Evolutionary conservation across 2,888 invertebrate species (phyloP).

Genomic region (Drymonia ruficornis): DNA sequence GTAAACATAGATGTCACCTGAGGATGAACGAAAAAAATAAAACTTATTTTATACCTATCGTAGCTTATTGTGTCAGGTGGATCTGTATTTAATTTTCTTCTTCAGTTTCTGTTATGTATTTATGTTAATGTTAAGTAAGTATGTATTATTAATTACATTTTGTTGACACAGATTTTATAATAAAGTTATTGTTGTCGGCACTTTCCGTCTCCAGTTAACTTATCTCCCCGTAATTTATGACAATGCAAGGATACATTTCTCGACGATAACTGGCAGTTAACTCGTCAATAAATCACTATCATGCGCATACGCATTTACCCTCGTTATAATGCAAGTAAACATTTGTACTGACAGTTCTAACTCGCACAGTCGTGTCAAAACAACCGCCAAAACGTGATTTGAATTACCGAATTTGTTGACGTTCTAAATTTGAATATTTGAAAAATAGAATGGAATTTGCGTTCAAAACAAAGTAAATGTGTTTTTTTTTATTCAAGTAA

Average conservation of each 20-base stretch:
- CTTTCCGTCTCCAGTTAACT: neutral
- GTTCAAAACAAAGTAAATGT: constrained; percentile 2
- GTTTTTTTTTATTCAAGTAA: constrained; percentile 9
- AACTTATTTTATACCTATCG: too few relatives aligned
- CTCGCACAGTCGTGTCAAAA: constrained; percentile 8
- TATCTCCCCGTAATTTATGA: neutral
- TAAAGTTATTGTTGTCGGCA: neutral
- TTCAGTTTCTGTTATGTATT: too few relatives aligned
- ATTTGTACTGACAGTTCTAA: constrained; percentile 1
- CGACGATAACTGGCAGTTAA: constrained; percentile 10
- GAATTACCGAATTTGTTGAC: constrained; percentile 8
- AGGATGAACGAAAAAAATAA: too few relatives aligned
- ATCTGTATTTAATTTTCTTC: too few relatives aligned
- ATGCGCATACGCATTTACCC: constrained; percentile 28
- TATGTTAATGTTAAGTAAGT: too few relatives aligned
- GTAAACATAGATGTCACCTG: too few relatives aligned
- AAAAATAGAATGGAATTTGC: constrained; percentile 12
- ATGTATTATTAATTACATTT: too few relatives aligned
- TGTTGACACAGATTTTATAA: too few relatives aligned
- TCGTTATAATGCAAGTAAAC: constrained; percentile 27
- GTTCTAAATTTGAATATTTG: constrained; percentile 12
- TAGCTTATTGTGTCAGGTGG: too few relatives aligned
- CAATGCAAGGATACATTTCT: constrained; percentile 13
- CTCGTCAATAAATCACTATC: constrained; percentile 28
- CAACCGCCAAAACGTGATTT: constrained; percentile 29